Percentiles rank a stretch among this genome's conserved stretches.
Evolutionary conservation across 1,140 invertebrate genomes (phyloP).

Genomic region (Scaptodrosophila lebanonensis): DNA sequence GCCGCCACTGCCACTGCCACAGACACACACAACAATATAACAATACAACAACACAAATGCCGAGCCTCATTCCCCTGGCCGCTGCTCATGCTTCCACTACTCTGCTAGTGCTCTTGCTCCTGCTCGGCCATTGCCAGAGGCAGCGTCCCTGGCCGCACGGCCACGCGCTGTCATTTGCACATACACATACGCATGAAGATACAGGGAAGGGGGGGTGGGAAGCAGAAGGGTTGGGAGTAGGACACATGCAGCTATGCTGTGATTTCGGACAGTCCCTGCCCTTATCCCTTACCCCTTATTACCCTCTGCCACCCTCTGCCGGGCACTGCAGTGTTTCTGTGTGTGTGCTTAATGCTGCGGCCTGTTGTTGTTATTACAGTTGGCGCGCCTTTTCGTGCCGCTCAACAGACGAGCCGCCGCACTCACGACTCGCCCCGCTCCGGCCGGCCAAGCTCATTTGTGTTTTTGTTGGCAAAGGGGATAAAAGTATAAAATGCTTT

Average conservation of each 20-base stretch:
- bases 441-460: slow-evolving; percentile 1
- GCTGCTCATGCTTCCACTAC: too few species aligned
- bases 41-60: too few species aligned
- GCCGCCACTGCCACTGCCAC: too few species aligned
- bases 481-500: slow-evolving; percentile 72
- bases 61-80: too few species aligned
- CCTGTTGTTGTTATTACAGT: slow-evolving; percentile 67
- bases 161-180: neutral
- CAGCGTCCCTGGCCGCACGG: too few species aligned
- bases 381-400: slow-evolving; percentile 70
- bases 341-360: slow-evolving; percentile 5
- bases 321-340: slow-evolving; percentile 1
- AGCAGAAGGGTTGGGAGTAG: slow-evolving; percentile 62
- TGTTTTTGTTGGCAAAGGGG: slow-evolving; percentile 71
- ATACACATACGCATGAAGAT: slow-evolving; percentile 8
- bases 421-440: slow-evolving; percentile 3
- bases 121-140: too few species aligned
- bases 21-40: slow-evolving; percentile 3
- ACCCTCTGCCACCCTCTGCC: slow-evolving; percentile 3
- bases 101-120: too few species aligned
- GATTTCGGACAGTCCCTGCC: slow-evolving; percentile 37
- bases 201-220: slow-evolving; percentile 33
- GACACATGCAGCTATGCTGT: slow-evolving; percentile 73
- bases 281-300: neutral
- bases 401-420: neutral